Evolutionary conservation across 2,113 vertebrate genomes (phyloP), one percentile per base, ranked within the genome.

Genomic region (Zonotrichia leucophrys): DNA sequence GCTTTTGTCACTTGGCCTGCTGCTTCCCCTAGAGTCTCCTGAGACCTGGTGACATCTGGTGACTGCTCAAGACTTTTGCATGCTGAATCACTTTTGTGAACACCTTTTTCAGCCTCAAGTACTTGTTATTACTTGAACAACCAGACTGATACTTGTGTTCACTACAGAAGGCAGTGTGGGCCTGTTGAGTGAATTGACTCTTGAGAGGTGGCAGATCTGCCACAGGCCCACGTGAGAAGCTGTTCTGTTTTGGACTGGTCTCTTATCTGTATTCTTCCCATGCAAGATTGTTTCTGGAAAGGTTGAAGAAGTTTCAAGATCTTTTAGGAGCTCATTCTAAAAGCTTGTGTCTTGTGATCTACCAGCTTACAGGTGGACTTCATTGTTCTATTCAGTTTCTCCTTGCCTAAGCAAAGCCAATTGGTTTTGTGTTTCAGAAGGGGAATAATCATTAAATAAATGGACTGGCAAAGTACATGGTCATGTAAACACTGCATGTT

Each of bases 41-140:
- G 68, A 53, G 39, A 50, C 3, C 2, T 70, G 69, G 39, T 89
- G 95, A 74, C 93, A 95, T 60, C 92, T 96, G 86, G 77, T 90
- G 89, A 79, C 62, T 78, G 42, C 64, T 73, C 15, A 17, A 1
- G 21, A 67, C 28, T 63, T 60, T 47, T 88, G 78, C 84, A 68
- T 15, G 30, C n/a, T 63, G 33, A 37, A 28, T 52, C 2, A 10
- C 20, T 53, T 47, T 3, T 9, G 28, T 42, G 84, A 70, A 9
- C 37, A 31, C 37, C 59, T 82, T 83, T 83, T 92, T 49, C 44
- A 56, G 22, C 41, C 31, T 86, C 31, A 8, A 23, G 18, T 60
- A 31, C 5, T 82, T 74, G 18, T 41, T 62, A 12, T 3, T 66
- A 10, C n/a, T 72, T 72, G 60, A 62, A 9, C 49, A 68, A 60